Evolutionary conservation across 2,888 invertebrate species (phyloP), one percentile per base, ranked within the genome.

Genomic region (Xiphydria camelus): DNA sequence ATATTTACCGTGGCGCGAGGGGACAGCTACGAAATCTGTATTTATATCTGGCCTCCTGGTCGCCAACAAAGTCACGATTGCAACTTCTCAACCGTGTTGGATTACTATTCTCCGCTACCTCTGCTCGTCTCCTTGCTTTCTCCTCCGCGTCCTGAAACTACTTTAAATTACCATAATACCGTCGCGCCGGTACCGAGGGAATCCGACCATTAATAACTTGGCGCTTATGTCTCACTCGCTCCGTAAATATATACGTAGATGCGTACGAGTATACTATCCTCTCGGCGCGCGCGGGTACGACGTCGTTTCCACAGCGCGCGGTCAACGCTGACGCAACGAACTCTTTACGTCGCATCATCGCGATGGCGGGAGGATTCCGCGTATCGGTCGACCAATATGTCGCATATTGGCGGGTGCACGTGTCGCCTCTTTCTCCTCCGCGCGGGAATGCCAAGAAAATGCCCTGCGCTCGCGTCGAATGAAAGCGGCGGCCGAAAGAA

Each of bases 351-450:
- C 41, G 29, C 21, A 18, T 12, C 38, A 34, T 32, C 23, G 39
- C 42, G 46, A 44, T 34, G 12, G 18, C 33, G 47, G 51, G 51
- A 57, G 53, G 53, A 53, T 54, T 47, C 50, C 45, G 45, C 50
- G 52, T 55, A 59, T 55, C 55, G 64, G 65, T 64, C 61, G 62
- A 61, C 65, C 62, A 65, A 66, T 66, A 65, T 64, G 53, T 49
- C 35, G 52, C 44, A 64, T 62, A 63, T 61, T 62, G 56, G 47
- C 45, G 41, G 41, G 35, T 42, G 49, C 50, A 44, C 49, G 39
- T 51, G 46, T 44, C 42, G 40, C 22, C 14, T 40, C 23, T 12
- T 17, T 41, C 45, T 45, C n/a, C 31, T 15, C 37, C 17, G 34
- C 31, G 19, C 23, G 15, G 20, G 14, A 14, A 12, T 7, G 23